Evolutionary conservation across 1,140 invertebrate genomes (phyloP), one percentile per base, ranked within the genome.

Genomic region (Watersipora subatra): DNA sequence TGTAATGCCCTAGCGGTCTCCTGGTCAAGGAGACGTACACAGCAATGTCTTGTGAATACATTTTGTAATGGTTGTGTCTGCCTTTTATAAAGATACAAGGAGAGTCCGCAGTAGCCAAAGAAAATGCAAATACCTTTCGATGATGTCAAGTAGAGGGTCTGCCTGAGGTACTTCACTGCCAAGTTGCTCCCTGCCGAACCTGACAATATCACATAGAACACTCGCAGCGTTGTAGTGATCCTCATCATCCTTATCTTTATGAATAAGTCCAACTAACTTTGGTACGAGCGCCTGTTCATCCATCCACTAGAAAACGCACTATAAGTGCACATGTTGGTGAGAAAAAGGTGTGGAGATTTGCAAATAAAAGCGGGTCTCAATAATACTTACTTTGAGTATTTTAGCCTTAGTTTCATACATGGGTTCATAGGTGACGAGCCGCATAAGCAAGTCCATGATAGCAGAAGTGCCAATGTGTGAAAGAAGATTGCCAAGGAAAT

Each of bases 381-480:
- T 7, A 28, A 24, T 12, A 79, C 81, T 84, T 82, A 94, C 92
- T 81, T 88, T 87, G 75, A 92, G 85, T 74, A 93, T 85, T 80
- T 88, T 89, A 78, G 86, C 84, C 73, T 88, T 85, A 78, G 87
- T 85, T 73, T 90, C 87, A 67, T 81, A 82, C 65, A 86, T 88
- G 76, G 92, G 89, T 57, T 94, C 86, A 78, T 89, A 86, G 57
- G 90, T 91, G 73, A 94, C 85, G 67, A 93, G 85, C 79, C 91
- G 89, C 68, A 92, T 85, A 69, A 94, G 85, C 66, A 94, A 85
- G 85, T 97, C 93, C 86, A 93, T 93, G 72, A 97, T 91, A 69
- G 93, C 91, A 20, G 92, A 96, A 29, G 92, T 95, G 71, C 90
- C 87, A 71, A 97, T 85, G 81, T 97, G 93, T 72, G 88, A 86